A percentile compares a stretch with the other conserved stretches of the same genome.
Evolutionary conservation across 2,113 vertebrate species (phyloP).

Genomic region (Atrichornis clamosus): DNA sequence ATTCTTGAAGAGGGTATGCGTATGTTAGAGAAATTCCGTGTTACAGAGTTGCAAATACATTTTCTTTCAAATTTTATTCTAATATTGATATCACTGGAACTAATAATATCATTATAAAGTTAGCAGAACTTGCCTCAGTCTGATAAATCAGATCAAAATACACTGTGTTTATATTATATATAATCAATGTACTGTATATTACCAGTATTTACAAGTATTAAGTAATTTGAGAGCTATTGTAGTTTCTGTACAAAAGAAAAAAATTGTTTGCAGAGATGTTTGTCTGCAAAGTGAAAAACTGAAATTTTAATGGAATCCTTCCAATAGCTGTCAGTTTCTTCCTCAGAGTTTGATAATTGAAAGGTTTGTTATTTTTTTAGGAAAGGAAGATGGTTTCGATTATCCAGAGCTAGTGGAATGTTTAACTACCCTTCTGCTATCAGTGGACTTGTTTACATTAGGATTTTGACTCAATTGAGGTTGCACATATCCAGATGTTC

Average conservation of each 20-base stretch:
- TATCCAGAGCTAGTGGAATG: conserved; percentile 73
- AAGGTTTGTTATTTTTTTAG: conserved; percentile 48
- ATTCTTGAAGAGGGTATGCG: not conserved
- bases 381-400: conserved; percentile 72
- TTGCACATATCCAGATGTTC: conserved; percentile 77
- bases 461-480: conserved; percentile 76
- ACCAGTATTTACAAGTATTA: not conserved
- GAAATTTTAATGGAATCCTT: conserved; percentile 31
- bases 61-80: not conserved
- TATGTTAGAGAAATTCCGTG: not conserved
- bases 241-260: not conserved
- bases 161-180: not conserved
- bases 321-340: conserved; percentile 56
- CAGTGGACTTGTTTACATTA: conserved; percentile 73
- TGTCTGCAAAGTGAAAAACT: not conserved
- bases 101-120: not conserved
- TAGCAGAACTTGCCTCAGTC: not conserved
- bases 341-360: conserved; percentile 54
- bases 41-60: not conserved
- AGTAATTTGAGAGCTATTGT: not conserved
- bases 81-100: not conserved
- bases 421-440: conserved; percentile 74
- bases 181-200: not conserved
- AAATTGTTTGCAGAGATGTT: conserved; percentile 17
- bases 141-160: not conserved